These are phyloP conservation scores for Sebastes baramenuke DNA, from an alignment of 2,797 vertebrate species.

Conservation along the genomic window DNA sequence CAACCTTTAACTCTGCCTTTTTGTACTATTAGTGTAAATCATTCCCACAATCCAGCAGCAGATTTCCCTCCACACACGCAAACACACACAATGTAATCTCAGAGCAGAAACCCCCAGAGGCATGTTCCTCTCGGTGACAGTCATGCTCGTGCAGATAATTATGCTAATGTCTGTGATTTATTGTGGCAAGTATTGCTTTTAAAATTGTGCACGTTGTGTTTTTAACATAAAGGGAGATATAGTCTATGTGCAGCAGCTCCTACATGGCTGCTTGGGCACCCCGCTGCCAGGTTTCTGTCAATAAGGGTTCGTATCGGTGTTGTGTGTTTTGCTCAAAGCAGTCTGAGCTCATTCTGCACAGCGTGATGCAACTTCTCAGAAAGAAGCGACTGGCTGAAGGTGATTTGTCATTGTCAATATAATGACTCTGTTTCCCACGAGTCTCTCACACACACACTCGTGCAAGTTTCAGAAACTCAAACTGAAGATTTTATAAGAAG, in stretches of 20 bases:
- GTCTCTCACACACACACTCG: background rate
- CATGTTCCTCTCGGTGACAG: background rate
- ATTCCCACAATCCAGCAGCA: no score
- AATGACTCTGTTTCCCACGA: background rate
- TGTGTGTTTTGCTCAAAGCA: conserved; percentile 13
- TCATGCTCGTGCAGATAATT: conserved; percentile 3
- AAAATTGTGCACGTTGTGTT: background rate
- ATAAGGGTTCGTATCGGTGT: background rate
- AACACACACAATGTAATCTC: background rate
- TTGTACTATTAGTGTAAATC: no score
- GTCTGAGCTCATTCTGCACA: background rate
- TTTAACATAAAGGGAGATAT: background rate
- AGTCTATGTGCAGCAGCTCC: background rate
- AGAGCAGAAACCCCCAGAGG: background rate
- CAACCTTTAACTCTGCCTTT: no score
- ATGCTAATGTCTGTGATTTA: conserved; percentile 1
- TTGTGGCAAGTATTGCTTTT: background rate
- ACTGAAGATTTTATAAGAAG: background rate
- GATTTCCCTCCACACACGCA: background rate
- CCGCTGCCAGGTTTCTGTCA: conserved; percentile 34
- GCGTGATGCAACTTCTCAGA: conserved; percentile 9
- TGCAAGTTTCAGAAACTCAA: background rate
- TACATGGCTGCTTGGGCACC: background rate
- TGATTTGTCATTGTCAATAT: conserved; percentile 24
- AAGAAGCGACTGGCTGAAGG: conserved; percentile 1